These are phyloP conservation scores for Nothobranchius furzeri DNA, from an alignment of 2,113 vertebrate genomes.

Conservation along the genomic window DNA sequence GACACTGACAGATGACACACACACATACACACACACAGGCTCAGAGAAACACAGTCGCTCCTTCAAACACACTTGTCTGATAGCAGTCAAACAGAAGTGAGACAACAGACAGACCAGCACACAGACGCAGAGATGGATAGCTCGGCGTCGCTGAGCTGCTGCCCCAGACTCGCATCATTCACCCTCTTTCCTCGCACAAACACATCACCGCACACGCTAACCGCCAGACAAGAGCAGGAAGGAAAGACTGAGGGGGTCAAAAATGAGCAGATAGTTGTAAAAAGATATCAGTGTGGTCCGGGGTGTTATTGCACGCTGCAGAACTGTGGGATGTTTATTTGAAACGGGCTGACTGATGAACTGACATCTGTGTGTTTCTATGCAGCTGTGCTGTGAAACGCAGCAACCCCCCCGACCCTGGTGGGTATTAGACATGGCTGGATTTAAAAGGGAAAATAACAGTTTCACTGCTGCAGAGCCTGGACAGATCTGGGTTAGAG, in stretches of 20 bases:
- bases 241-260: constrained; percentile 40
- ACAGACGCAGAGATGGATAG: constrained; percentile 63
- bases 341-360: constrained; percentile 57
- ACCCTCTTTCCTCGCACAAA: constrained; percentile 35
- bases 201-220: constrained; percentile 28
- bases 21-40: constrained; percentile 16
- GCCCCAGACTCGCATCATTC: constrained; percentile 63
- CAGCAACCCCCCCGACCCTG: background rate
- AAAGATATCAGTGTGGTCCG: constrained; percentile 46
- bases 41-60: constrained; percentile 1
- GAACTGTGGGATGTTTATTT: constrained; percentile 54
- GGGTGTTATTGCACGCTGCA: constrained; percentile 42
- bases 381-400: constrained; percentile 4
- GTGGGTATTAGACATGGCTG: background rate
- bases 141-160: constrained; percentile 50
- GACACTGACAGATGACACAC: constrained; percentile 66
- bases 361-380: constrained; percentile 24
- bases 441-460: constrained; percentile 5
- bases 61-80: constrained; percentile 66
- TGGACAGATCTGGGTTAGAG: background rate
- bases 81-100: constrained; percentile 67
- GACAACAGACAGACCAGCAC: constrained; percentile 58
- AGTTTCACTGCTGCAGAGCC: background rate
- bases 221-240: constrained; percentile 30
- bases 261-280: constrained; percentile 50